Evolutionary conservation across 2,113 vertebrate genomes (phyloP), one percentile per base, ranked within the genome.

Genomic region (Tringa solitaria): DNA sequence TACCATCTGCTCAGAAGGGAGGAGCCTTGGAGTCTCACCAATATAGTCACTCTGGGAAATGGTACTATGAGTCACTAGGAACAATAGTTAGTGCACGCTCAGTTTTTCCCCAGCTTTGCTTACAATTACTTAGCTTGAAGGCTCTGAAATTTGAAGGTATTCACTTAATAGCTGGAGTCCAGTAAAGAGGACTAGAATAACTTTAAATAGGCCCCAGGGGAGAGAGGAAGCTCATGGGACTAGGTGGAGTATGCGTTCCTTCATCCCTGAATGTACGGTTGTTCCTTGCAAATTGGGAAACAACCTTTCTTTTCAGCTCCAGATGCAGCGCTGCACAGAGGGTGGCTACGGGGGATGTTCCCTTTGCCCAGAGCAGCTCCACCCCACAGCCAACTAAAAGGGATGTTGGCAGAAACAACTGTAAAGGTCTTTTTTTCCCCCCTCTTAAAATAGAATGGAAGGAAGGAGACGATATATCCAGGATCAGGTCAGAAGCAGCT

Each of bases 11-110:
- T 94, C 32, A 35, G 51, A 63, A 84, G 53, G 87, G 77, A 94
- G 91, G 68, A 81, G 35, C 53, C 61, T 69, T 93, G 89, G 87
- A 93, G 37, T 51, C 33, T 89, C 75, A 79, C 57, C 56, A 32
- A 9, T 45, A 26, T 14, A 54, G 76, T 81, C 45, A 61, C 50
- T 41, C 43, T 87, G 87, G 94, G 90, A 94, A 94, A 82, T 60
- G 35, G 45, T 87, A 13, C 65, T 48, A 21, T 91, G 91, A 96
- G 65, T 95, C 93, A 95, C 65, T 41, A 39, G 43, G 37, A 94
- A 87, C 84, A 94, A 95, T 81, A 35, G 84, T 59, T 76, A 32
- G 37, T 84, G 28, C 28, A 35, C 27, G 33, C 50, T 93, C 69
- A 51, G 16, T 57, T 89, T 96, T 87, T 73, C 84, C 95, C 61